Percentiles rank a stretch among this genome's conserved stretches.
Evolutionary conservation across 2,113 vertebrate genomes (phyloP).

Genomic region (Nymphicus hollandicus): DNA sequence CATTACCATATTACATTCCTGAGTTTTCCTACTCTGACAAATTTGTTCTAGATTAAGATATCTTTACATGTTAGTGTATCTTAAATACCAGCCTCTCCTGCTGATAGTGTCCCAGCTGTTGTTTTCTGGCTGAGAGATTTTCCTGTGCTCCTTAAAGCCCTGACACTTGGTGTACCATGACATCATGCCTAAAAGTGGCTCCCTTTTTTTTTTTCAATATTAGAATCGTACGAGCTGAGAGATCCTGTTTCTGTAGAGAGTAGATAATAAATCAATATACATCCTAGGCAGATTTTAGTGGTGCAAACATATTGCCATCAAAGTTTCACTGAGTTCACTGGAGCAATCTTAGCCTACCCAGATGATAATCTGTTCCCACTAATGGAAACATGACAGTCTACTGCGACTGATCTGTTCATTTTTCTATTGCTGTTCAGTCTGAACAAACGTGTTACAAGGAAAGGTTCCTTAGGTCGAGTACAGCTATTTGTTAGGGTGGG

Average conservation of each 20-base stretch:
- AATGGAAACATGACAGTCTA: not conserved
- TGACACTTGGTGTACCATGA: not conserved
- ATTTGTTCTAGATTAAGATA: not conserved
- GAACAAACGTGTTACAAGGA: not conserved
- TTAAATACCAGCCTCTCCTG: not conserved
- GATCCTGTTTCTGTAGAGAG: not conserved
- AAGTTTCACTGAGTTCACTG: not conserved
- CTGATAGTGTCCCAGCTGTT: not conserved
- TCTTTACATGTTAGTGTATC: accelerated
- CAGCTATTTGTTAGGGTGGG: not conserved
- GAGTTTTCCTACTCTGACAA: not conserved
- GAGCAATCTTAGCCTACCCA: not conserved
- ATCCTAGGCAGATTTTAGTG: not conserved
- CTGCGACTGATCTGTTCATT: not conserved
- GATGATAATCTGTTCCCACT: not conserved
- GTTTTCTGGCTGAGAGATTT: not conserved
- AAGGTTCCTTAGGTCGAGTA: not conserved
- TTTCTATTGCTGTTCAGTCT: not conserved
- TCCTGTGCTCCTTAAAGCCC: not conserved
- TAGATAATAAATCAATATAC: not conserved
- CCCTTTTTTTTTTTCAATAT: not conserved
- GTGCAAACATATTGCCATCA: accelerated
- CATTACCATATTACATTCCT: not conserved
- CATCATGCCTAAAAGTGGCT: not conserved
- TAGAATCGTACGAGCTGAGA: not conserved